Conservation (phyloP, 2,797 vertebrate species). For the Coreius guichenoti region DNA sequence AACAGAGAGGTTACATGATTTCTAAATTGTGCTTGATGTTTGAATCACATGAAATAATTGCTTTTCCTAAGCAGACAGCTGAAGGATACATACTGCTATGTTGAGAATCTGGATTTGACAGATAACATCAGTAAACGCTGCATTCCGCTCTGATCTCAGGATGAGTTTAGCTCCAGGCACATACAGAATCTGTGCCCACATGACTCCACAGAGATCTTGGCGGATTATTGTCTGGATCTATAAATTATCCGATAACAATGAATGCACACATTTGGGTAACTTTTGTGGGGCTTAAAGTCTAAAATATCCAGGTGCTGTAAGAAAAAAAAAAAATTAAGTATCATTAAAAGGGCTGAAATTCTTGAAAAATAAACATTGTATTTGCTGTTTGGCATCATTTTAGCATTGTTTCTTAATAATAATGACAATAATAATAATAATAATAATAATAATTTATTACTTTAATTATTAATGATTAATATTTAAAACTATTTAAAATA, state of each 20-base stretch:
- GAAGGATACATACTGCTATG: not conserved
- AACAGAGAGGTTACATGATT: conserved; percentile 17
- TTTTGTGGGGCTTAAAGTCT: not conserved
- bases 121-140: conserved; percentile 8
- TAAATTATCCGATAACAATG: not conserved
- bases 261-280: not conserved
- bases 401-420: too few species aligned
- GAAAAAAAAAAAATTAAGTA: not conserved
- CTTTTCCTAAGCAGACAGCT: not conserved
- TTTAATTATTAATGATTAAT: too few species aligned
- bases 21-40: conserved; percentile 1
- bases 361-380: too few species aligned
- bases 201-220: not conserved
- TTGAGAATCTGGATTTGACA: not conserved
- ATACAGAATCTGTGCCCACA: not conserved
- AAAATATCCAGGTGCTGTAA: not conserved
- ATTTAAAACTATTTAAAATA: too few species aligned
- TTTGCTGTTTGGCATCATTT: too few species aligned
- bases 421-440: too few species aligned
- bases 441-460: too few species aligned
- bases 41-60: conserved; percentile 10
- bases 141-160: conserved; percentile 12
- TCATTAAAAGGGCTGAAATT: too few species aligned
- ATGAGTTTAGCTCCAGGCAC: not conserved
- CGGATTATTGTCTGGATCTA: not conserved